These are phyloP conservation scores for Argyrosomus japonicus DNA, from an alignment of 2,113 vertebrate genomes.

Conservation along the genomic window DNA sequence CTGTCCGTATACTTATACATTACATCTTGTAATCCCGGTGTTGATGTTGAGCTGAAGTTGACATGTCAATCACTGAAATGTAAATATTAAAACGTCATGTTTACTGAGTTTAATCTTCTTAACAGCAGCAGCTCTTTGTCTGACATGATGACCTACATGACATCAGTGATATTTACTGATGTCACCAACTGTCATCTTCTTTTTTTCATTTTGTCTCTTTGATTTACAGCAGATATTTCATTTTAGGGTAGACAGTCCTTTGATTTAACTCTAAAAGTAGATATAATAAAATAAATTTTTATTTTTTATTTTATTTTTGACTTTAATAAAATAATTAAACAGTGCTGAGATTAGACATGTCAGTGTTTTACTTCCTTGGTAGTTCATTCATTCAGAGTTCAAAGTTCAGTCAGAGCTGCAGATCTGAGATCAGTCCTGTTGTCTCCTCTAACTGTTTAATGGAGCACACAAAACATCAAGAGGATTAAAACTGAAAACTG, in stretches of 20 bases:
- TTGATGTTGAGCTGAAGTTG: neutral
- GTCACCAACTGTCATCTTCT: neutral
- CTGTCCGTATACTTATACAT: neutral
- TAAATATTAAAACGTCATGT: slow-evolving; percentile 12
- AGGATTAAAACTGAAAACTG: slow-evolving; percentile 1
- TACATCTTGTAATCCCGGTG: no score
- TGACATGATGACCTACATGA: slow-evolving; percentile 37
- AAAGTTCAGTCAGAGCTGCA: no score
- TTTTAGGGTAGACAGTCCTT: neutral
- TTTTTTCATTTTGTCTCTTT: neutral
- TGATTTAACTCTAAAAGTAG: neutral
- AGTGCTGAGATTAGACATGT: no score
- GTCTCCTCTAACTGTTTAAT: neutral
- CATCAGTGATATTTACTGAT: neutral
- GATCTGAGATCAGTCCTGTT: slow-evolving; percentile 2
- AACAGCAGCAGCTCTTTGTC: slow-evolving; percentile 11
- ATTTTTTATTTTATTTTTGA: no score
- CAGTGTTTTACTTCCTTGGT: neutral
- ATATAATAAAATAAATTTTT: no score
- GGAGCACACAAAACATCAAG: neutral
- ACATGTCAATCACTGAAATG: neutral
- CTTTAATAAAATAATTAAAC: no score
- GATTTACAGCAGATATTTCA: neutral
- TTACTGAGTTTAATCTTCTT: slow-evolving; percentile 45
- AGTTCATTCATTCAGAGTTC: neutral